phyloP scores from a whole-genome alignment of 2,113 vertebrate genomes.

The Hylia prasina region DNA sequence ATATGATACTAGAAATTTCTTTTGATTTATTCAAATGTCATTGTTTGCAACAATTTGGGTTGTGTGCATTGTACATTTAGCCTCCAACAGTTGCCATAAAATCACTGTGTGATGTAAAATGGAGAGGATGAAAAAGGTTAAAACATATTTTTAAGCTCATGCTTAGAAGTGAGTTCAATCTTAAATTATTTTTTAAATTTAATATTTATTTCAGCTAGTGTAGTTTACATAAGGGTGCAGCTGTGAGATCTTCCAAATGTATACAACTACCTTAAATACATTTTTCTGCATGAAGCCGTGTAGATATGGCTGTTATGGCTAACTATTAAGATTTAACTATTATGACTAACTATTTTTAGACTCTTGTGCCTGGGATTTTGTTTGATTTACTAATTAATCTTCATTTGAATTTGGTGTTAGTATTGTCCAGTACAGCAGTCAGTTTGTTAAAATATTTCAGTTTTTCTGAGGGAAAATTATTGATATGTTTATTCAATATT shows the following conservation, averaged over 20 bases:
- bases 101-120: background rate
- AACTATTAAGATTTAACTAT: background rate
- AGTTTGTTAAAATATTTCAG: background rate
- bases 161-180: background rate
- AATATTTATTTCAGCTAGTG: background rate
- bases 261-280: background rate
- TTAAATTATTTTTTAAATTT: background rate
- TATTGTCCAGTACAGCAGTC: background rate
- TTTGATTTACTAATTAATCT: background rate
- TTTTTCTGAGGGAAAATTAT: background rate
- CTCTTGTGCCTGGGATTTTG: background rate
- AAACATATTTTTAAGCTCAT: background rate
- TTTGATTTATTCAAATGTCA: slow-evolving; percentile 6
- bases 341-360: background rate
- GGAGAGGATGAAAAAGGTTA: background rate
- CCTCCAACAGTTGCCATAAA: background rate
- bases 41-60: background rate
- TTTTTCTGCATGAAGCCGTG: background rate
- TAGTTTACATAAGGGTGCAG: background rate
- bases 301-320: background rate
- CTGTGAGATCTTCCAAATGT: background rate
- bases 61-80: background rate
- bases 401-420: background rate
- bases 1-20: background rate
- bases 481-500: background rate